These are phyloP conservation scores for Neoseiulus cucumeris DNA, from an alignment of 1,140 invertebrate species.

Conservation along the genomic window DNA sequence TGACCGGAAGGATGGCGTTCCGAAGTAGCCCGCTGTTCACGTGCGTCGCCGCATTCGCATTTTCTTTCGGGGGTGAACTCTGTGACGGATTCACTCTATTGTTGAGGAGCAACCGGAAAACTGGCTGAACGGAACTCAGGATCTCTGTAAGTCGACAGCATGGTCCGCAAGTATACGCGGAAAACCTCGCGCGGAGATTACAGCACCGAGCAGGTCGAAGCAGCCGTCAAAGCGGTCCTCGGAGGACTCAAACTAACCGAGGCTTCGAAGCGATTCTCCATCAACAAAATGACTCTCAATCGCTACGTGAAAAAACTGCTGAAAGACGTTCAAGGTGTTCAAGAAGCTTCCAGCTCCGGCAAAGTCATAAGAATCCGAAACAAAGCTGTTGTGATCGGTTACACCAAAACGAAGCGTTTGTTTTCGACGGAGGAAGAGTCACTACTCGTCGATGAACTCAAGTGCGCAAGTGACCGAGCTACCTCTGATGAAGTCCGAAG, in stretches of 20 bases:
- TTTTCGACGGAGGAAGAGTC: not conserved
- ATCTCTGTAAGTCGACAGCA: not conserved
- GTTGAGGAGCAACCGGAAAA: too few species aligned
- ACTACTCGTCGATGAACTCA: not conserved
- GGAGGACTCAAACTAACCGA: not conserved
- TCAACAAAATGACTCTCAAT: slow-evolving; percentile 3
- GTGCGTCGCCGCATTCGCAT: too few species aligned
- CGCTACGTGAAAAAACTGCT: slow-evolving; percentile 7
- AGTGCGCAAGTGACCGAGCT: not conserved
- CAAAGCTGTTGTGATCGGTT: not conserved
- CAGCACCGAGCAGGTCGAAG: slow-evolving; percentile 5
- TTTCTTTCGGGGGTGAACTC: too few species aligned
- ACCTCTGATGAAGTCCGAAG: not conserved
- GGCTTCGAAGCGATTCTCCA: not conserved
- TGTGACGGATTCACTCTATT: too few species aligned
- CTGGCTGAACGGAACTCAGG: too few species aligned
- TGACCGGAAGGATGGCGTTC: too few species aligned
- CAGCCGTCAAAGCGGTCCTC: slow-evolving; percentile 1
- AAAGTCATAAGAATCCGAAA: not conserved
- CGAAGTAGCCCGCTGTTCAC: too few species aligned
- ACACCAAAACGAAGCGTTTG: not conserved
- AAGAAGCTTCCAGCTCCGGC: slow-evolving; percentile 5
- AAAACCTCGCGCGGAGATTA: slow-evolving; percentile 4
- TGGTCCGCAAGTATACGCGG: not conserved
- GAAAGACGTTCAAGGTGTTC: not conserved